These are phyloP conservation scores for Herminia tarsipennalis DNA, from an alignment of 2,888 invertebrate genomes.

Conservation along the genomic window DNA sequence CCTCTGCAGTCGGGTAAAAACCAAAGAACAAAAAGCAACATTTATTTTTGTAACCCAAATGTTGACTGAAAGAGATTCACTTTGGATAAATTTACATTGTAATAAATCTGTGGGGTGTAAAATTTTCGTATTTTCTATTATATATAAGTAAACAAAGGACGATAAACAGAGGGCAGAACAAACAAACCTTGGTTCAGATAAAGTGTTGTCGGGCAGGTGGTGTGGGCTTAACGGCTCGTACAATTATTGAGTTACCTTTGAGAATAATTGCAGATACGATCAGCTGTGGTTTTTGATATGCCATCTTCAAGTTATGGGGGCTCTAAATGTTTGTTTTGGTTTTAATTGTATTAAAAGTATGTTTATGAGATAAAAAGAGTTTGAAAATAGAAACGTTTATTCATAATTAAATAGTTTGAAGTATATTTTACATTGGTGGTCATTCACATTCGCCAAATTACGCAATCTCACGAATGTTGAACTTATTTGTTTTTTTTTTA, in stretches of 20 bases:
- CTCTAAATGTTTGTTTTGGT: too few species aligned
- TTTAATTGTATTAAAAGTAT: too few species aligned
- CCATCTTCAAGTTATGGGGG: too few species aligned
- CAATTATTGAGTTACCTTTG: conserved; percentile 35
- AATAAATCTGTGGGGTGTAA: conserved; percentile 41
- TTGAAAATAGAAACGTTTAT: too few species aligned
- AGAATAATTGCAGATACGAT: conserved; percentile 10
- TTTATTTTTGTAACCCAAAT: conserved; percentile 36
- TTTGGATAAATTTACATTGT: conserved; percentile 46
- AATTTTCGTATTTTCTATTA: conserved; percentile 45
- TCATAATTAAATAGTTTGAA: too few species aligned
- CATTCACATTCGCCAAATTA: too few species aligned
- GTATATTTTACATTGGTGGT: too few species aligned
- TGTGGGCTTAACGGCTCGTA: conserved; percentile 11
- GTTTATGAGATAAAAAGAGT: too few species aligned
- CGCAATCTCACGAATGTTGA: too few species aligned
- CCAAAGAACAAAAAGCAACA: conserved; percentile 21
- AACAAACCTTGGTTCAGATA: conserved; percentile 35
- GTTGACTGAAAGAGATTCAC: conserved; percentile 42
- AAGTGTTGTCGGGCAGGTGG: conserved; percentile 31
- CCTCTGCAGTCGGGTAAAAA: too few species aligned
- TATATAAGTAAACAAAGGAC: conserved; percentile 42
- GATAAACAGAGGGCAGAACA: conserved; percentile 25
- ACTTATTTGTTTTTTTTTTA: too few species aligned
- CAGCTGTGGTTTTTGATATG: too few species aligned